A percentile compares a stretch with the other conserved stretches of the same genome.
Evolutionary conservation across 2,888 invertebrate species (phyloP).

Genomic region (Venusia cambrica): DNA sequence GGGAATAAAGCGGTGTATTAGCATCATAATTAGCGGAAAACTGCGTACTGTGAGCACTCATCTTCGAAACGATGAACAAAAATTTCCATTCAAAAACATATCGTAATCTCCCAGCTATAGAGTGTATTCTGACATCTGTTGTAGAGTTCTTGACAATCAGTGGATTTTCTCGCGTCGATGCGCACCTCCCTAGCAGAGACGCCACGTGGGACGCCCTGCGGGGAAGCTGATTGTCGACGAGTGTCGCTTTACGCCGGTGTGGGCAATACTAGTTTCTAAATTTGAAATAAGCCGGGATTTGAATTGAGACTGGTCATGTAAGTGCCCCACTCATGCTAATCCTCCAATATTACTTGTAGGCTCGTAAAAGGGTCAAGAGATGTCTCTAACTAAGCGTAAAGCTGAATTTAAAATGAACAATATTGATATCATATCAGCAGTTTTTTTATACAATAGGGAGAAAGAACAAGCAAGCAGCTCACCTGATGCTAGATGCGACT

Average conservation of each 20-base stretch:
- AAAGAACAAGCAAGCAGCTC: too few relatives aligned
- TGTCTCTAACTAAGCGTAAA: too few relatives aligned
- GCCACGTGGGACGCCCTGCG: constrained; percentile 72
- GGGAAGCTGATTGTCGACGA: constrained; percentile 69
- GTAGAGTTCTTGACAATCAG: constrained; percentile 40
- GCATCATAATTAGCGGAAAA: constrained; percentile 68
- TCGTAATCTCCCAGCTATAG: constrained; percentile 22
- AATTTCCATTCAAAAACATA: not conserved
- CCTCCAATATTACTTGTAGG: too few relatives aligned
- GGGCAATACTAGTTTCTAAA: constrained; percentile 57
- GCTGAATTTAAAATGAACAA: too few relatives aligned
- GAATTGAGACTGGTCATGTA: constrained; percentile 19
- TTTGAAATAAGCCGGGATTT: constrained; percentile 37
- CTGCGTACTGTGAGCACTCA: constrained; percentile 49
- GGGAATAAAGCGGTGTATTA: constrained; percentile 49
- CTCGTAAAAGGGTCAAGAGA: constrained; percentile 16
- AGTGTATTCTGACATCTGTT: constrained; percentile 24
- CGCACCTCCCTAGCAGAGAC: constrained; percentile 46
- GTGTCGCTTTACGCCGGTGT: constrained; percentile 65
- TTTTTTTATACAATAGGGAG: too few relatives aligned
- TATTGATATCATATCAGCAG: too few relatives aligned
- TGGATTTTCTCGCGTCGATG: constrained; percentile 59
- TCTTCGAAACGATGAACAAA: constrained; percentile 35
- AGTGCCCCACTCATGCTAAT: not conserved
- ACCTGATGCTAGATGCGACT: too few relatives aligned